Evolutionary conservation across 2,888 invertebrate genomes (phyloP), one percentile per base, ranked within the genome.

Genomic region (Bellardia bayeri): DNA sequence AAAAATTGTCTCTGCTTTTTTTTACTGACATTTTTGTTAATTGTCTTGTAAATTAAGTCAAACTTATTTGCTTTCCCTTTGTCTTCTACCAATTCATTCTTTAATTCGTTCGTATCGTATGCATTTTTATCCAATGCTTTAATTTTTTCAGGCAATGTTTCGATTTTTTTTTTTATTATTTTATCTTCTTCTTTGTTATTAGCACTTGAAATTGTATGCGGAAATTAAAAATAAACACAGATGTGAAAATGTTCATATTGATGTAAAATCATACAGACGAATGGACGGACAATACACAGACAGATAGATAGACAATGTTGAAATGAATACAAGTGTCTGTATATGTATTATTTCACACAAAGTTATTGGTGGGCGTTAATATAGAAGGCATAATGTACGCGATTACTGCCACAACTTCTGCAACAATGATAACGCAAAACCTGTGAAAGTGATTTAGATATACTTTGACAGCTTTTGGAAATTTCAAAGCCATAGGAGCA

Each of bases 41-140:
- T 92, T 92, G 92, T 92, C 91, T 91, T 92, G 91, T 90, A 92
- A 91, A 92, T 92, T 91, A 90, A 91, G 89, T 89, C 88, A 88
- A 89, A 85, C 42, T 82, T 79, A 75, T 64, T 87, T 82, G 75
- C 56, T 51, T 23, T 37, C 30, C 56, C 56, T 72, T 58, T 66
- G 16, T 23, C 42, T 30, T 71, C 45, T 80, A 54, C 37, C 37
- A 68, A 23, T 68, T 68, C 40, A 37, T 58, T 51, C 72, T 54
- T 79, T 64, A 76, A 69, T 69, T 54, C 68, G 33, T 64, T 37
- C 66, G 58, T 76, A 66, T 66, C 72, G 40, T 45, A 49, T 76
- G 51, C 61, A 78, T 51, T 71, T 80, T 75, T 71, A 80, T 69
- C 11, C 45, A 16, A 49, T 45, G 16, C 80, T 81, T 81, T 84